Conservation (phyloP, 2,888 invertebrate genomes). For the Drosophila macrospina region DNA sequence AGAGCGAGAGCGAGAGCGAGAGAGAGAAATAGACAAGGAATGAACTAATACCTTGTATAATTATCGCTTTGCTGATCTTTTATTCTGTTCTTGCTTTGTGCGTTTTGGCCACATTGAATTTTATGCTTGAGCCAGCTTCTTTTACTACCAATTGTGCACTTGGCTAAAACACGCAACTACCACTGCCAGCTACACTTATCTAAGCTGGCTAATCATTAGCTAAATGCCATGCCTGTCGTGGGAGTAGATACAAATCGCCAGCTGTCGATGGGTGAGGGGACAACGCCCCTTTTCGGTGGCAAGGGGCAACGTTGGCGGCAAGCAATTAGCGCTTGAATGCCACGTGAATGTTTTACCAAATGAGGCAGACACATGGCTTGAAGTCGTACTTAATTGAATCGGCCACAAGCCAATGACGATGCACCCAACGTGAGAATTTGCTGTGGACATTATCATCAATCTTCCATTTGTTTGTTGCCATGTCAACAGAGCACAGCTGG, state of each 20-base stretch:
- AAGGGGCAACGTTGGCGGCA: conserved; percentile 21
- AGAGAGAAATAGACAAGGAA: not conserved
- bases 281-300: not conserved
- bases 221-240: conserved; percentile 63
- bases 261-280: conserved; percentile 12
- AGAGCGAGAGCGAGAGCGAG: not conserved
- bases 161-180: conserved; percentile 64
- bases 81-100: conserved; percentile 46
- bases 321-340: conserved; percentile 70
- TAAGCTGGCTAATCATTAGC: conserved; percentile 70
- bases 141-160: conserved; percentile 42
- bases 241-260: conserved; percentile 65
- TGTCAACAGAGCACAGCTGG: conserved; percentile 50
- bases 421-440: conserved; percentile 65
- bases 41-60: conserved; percentile 78
- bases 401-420: conserved; percentile 43
- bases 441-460: conserved; percentile 60
- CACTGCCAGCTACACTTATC: conserved; percentile 52
- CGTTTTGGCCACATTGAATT: conserved; percentile 66
- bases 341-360: conserved; percentile 62
- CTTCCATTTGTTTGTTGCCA: conserved; percentile 32
- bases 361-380: conserved; percentile 49
- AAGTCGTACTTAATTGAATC: conserved; percentile 71
- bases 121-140: conserved; percentile 49
- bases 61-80: conserved; percentile 78